Base-by-base conservation (phyloP, 2,888 invertebrate species). In the Aleiodes testaceus region DNA sequence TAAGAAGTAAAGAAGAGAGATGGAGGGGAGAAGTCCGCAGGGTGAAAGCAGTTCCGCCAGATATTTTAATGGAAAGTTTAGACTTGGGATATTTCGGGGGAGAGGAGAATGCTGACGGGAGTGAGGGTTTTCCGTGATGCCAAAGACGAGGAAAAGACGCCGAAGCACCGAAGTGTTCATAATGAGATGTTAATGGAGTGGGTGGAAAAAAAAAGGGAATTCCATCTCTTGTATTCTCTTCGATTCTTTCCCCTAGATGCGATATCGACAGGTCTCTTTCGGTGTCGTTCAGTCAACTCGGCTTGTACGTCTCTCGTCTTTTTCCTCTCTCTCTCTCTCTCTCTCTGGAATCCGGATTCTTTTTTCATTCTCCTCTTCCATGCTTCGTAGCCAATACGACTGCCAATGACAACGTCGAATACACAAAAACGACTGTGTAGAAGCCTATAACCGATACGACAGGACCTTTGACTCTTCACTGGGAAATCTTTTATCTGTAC, bases 141-240 rank as follows among this genome's bases (percentile, higher is more conserved):
- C 52, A 63, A 72, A 69, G 69, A 66, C 70, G 66, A 66, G 63
- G 61, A 71, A 63, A 63, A 59, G 70, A 72, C 69, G 71, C 72
- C 59, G 78, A 79, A 78, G 77, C 81, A 79, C 76, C 80, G 79
- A 78, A 84, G 82, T 84, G 85, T 86, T 86, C 82, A 84, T 86
- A 86, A 86, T 86, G 86, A 86, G 86, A 86, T 86, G 86, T 86
- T 86, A 86, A 86, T 86, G 86, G 86, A 86, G 83, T 85, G 80
- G 79, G 82, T 75, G 83, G 78, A 79, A 79, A 84, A 80, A 80
- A 80, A 84, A 84, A 85, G 81, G 79, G 26, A 26, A 26, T 68
- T 69, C 63, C 69, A 71, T 64, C 70, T 67, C 64, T 52, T 36
- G 66, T 64, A 45, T 47, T n/a, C 47, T 67, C 50, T 52, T 65